Base-by-base conservation (phyloP, 2,113 vertebrate genomes). In the human (Homo sapiens) region DNA sequence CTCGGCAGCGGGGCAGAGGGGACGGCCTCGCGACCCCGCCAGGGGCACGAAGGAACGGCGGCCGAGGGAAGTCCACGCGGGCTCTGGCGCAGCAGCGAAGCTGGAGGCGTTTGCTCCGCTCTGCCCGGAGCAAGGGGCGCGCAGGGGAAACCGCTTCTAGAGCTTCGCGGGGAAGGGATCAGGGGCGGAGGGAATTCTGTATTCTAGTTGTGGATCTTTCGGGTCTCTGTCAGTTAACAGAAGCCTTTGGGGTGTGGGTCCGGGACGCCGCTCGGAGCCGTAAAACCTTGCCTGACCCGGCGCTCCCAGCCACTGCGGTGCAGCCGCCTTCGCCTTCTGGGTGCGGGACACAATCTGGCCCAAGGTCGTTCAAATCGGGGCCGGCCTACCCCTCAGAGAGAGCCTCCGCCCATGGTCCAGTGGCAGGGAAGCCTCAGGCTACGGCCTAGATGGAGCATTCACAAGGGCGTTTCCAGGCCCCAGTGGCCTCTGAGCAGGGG, bases 381-480 rank as follows among this genome's bases (percentile, higher is more conserved):
- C 23, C 2, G 1, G 64, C 81, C 85, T 92, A n/a, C 64, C 66
- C 61, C 45, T 61, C 22, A 9, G 78, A 40, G 38, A 66, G 59
- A 40, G 81, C 68, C 73, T 78, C 48, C 32, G 35, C 43, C 30
- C 27, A 32, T 16, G 52, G 35, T 30, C 17, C 1, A n/a, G 43
- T 11, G 16, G 32, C 83, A 45, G 84, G 48, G 93, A 92, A 84
- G 38, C 73, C 76, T 52, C 45, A 61, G 76, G 50, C 40, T 13
- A 57, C 10, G 52, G 59, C 68, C 61, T 89, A 85, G 66, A 93
- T 13, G 0, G 32, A 82, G 78, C 72, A 89, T n/a, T 84, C 93
- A 88, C n/a, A 30, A 38, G 66, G 80, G 64, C 83, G 32, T 94
- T 85, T 95, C 64, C 80, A 96, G 94, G 88, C 22, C 93, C 10